Evolutionary conservation across 2,797 vertebrate species (phyloP), one percentile per base, ranked within the genome.

Genomic region (Peromyscus eremicus): DNA sequence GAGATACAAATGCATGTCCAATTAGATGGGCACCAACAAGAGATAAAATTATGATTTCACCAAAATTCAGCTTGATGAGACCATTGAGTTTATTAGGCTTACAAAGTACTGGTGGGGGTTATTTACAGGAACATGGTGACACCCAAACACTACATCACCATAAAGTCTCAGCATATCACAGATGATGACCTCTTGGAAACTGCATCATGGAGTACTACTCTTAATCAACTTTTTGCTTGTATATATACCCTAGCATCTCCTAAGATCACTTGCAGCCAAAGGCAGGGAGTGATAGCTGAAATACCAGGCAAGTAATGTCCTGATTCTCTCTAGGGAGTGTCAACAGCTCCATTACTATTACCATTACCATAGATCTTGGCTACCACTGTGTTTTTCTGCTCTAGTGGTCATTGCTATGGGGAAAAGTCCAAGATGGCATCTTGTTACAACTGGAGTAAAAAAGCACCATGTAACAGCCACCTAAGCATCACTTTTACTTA

Each of bases 401-500:
- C 17, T 32, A 29, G 40, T 84, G 40, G 40, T 43, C 40, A 32
- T 84, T 60, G 81, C 37, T 46, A 84, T 64, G 25, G 16, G 14
- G 27, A 14, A 43, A 43, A 29, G 40, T 64, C 57, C 60, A 84
- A 84, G 27, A 46, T 66, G 40, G 9, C 27, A 84, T 84, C 37
- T 64, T 64, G 81, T 64, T 62, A 64, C 11, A 46, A 84, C 17
- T 84, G 16, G 62, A 46, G 40, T 52, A 27, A 64, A 43, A 46
- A 34, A 66, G 27, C 9, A 43, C 81, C 37, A 43, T 43, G 16
- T 16, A 43, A 43, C 16, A 83, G 37, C 25, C 60, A 64, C 16
- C 10, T 9, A 64, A 64, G 29, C 62, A 66, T 66, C 66, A 46
- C 89, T 90, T 21, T 96, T 86, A 73, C 87, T 96, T 94, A 71